These are phyloP conservation scores for Cyanocitta stelleri DNA, from an alignment of 2,113 vertebrate species.

Conservation along the genomic window DNA sequence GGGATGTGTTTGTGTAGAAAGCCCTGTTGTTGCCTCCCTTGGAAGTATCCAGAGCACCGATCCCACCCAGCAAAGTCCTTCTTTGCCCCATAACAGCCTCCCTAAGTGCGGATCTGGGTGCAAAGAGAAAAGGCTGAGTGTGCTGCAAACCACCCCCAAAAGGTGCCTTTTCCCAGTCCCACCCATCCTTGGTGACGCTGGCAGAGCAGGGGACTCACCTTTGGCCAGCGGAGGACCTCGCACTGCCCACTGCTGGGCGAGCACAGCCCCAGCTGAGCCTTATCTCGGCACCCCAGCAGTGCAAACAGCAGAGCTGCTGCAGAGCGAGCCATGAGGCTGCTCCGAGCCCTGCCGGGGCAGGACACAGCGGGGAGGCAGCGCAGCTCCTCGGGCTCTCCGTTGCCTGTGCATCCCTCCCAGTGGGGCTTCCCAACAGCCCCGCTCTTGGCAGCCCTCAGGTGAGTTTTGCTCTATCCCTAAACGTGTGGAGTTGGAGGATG, in stretches of 20 bases:
- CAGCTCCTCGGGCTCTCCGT: neutral
- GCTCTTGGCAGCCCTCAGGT: neutral
- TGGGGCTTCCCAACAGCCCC: fast-evolving
- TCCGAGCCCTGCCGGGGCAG: neutral
- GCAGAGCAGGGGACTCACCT: neutral
- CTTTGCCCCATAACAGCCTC: neutral
- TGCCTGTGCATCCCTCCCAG: neutral
- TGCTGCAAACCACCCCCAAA: neutral
- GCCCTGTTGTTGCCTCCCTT: neutral
- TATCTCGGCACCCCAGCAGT: neutral
- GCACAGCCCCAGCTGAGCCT: neutral
- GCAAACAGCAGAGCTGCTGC: neutral
- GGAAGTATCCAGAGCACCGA: neutral
- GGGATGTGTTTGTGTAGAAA: neutral
- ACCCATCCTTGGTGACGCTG: neutral
- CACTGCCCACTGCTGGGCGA: neutral
- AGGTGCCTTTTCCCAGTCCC: neutral
- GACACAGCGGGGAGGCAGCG: neutral
- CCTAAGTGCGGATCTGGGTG: fast-evolving
- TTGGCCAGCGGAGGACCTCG: fast-evolving
- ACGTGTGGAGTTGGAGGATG: fast-evolving
- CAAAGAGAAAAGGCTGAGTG: neutral
- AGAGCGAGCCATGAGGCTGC: neutral
- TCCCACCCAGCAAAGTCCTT: neutral
- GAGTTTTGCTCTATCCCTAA: neutral